Evolutionary conservation across 2,888 invertebrate species (phyloP), one percentile per base, ranked within the genome.

Genomic region (Dasysyrphus tricinctus): DNA sequence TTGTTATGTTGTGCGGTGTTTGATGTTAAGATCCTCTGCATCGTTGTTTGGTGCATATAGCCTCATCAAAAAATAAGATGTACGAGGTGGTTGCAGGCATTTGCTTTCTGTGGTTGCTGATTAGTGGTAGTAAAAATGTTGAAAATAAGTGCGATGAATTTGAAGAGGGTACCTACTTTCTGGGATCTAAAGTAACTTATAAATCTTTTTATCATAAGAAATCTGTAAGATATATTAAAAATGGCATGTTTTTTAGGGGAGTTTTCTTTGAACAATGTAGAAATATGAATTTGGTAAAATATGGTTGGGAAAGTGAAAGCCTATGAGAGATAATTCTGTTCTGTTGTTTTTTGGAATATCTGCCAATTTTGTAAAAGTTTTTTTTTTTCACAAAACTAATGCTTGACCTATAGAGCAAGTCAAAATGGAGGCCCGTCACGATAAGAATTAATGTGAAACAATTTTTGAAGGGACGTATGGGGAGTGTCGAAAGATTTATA

Each of bases 1-100:
- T 84, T 80, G 76, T 80, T 76, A 72, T 63, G 47, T 76, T 82
- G 11, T 63, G 56, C 69, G 73, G 80, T 69, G 44, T 76, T 83
- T 79, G 69, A 79, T 70, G 42, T 32, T 8, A 44, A 42, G 78
- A 70, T 70, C 57, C 80, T 65, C 67, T 63, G 56, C 19, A 14
- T 29, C 56, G 32, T n/a, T 37, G n/a, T 14, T 1, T 19, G 42
- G n/a, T 54, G 29, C 24, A 29, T 24, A 24, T 24, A 24, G 24
- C 6, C 32, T 5, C 32, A 54, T 56, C 5, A 34, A 34, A 57
- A 37, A 14, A 12, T 57, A 34, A 19, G 16, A 34, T 57, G 6
- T 6, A 34, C 11, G 2, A 37, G 2, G 5, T 11, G 57, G 57
- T 57, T 57, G 34, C 11, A 57, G 5, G 34, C 2, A 37, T 11